A percentile compares a stretch with the other conserved stretches of the same genome.
Conservation (phyloP, 2,113 vertebrate species). For the Ranitomeya imitator region DNA sequence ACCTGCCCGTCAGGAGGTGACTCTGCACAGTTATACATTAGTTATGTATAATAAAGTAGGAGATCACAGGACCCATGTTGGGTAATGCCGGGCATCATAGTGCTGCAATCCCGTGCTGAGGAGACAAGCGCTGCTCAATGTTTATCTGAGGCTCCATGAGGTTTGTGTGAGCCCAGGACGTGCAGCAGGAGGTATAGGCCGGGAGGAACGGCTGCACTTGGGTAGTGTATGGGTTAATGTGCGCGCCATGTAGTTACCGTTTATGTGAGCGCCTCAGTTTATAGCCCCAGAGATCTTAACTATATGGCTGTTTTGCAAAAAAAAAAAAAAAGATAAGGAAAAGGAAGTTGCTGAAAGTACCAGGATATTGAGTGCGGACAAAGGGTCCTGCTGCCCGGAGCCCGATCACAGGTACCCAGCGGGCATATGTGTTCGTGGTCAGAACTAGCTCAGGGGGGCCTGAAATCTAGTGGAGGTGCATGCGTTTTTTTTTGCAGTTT, state of each 20-base stretch:
- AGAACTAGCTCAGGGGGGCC: no score
- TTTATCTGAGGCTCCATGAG: background rate
- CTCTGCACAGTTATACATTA: background rate
- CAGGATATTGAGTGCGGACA: background rate
- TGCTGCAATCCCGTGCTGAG: background rate
- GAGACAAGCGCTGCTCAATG: background rate
- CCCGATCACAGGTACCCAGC: background rate
- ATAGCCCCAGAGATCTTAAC: background rate
- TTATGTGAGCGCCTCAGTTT: background rate
- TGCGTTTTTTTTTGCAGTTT: no score
- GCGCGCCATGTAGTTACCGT: background rate
- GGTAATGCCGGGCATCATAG: background rate
- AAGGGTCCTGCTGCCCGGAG: background rate
- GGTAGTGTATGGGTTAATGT: background rate
- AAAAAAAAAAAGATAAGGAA: conserved; percentile 25
- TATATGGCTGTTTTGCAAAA: background rate
- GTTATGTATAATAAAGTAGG: background rate
- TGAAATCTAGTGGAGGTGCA: no score
- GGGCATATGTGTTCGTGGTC: background rate
- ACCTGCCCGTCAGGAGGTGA: background rate
- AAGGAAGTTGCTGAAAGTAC: conserved; percentile 20
- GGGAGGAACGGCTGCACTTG: background rate
- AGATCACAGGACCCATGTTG: background rate
- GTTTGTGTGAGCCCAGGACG: no score
- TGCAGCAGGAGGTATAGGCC: no score